Percentiles rank a stretch among this genome's conserved stretches.
phyloP scores from a whole-genome alignment of 2,113 vertebrate species.

The Origma solitaria region DNA sequence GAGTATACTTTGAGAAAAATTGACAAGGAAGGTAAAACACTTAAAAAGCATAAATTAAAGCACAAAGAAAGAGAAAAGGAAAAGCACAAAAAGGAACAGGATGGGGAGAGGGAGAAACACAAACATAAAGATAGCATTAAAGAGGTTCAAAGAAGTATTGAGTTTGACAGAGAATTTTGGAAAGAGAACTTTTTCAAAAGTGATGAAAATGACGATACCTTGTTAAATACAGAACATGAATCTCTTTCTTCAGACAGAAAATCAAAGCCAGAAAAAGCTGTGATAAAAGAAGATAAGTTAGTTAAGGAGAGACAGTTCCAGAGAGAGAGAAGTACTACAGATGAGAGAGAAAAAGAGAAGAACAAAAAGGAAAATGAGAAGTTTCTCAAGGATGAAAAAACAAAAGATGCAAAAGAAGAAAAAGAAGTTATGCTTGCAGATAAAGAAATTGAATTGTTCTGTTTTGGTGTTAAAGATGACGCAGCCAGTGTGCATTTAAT shows the following conservation, averaged over 20 bases:
- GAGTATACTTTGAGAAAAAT: constrained; percentile 85
- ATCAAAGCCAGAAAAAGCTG: constrained; percentile 75
- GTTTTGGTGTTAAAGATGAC: constrained; percentile 63
- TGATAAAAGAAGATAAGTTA: constrained; percentile 84
- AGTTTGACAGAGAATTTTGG: constrained; percentile 99
- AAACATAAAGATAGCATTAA: constrained; percentile 84
- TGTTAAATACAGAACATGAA: constrained; percentile 79
- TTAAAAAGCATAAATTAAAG: constrained; percentile 97
- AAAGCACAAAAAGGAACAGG: constrained; percentile 88
- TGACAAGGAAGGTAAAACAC: constrained; percentile 89
- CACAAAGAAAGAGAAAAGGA: constrained; percentile 92
- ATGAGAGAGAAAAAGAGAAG: constrained; percentile 88
- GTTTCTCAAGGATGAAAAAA: constrained; percentile 82
- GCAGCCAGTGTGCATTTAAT: not conserved
- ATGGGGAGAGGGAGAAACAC: constrained; percentile 87
- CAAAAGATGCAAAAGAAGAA: constrained; percentile 77
- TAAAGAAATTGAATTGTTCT: constrained; percentile 74
- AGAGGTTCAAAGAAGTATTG: constrained; percentile 88
- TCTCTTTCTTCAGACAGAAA: constrained; percentile 76
- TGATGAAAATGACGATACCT: constrained; percentile 87
- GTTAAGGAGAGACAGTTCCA: constrained; percentile 82
- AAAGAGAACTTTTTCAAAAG: constrained; percentile 99
- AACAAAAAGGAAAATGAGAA: constrained; percentile 86
- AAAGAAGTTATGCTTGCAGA: constrained; percentile 75
- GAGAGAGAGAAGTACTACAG: constrained; percentile 84